These are phyloP conservation scores for Medauroidea extradentata DNA, from an alignment of 1,140 invertebrate genomes.

Conservation along the genomic window DNA sequence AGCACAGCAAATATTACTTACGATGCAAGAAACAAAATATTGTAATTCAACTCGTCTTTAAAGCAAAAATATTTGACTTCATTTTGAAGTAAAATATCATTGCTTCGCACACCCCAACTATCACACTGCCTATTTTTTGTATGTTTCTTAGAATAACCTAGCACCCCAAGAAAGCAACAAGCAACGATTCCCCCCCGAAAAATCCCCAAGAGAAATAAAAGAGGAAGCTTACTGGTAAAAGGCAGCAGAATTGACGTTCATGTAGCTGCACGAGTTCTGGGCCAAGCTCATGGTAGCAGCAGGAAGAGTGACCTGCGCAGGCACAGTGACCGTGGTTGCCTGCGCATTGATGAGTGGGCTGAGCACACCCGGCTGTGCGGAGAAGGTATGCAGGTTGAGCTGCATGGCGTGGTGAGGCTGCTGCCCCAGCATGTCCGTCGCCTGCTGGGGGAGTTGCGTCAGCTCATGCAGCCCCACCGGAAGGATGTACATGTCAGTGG, in stretches of 20 bases:
- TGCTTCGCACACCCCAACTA: too few relatives aligned
- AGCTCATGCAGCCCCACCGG: constrained; percentile 11
- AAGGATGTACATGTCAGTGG: constrained; percentile 14
- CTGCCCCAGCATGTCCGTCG: background rate
- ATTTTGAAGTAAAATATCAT: too few relatives aligned
- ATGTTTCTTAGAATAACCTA: too few relatives aligned
- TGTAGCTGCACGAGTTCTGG: constrained; percentile 10
- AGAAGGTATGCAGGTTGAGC: constrained; percentile 10
- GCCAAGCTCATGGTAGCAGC: constrained; percentile 8
- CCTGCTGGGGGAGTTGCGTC: background rate
- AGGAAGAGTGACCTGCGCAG: constrained; percentile 8
- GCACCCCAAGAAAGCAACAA: too few relatives aligned
- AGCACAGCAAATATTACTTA: too few relatives aligned
- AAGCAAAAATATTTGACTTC: too few relatives aligned
- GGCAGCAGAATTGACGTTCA: constrained; percentile 11
- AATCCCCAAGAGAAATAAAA: too few relatives aligned
- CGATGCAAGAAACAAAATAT: too few relatives aligned
- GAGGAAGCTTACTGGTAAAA: background rate
- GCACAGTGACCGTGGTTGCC: background rate
- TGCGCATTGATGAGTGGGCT: constrained; percentile 7
- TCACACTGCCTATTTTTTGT: too few relatives aligned
- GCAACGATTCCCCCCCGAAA: too few relatives aligned
- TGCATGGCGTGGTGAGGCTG: constrained; percentile 7
- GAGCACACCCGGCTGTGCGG: constrained; percentile 1
- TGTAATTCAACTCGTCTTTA: too few relatives aligned